phyloP scores from a whole-genome alignment of 2,113 vertebrate genomes.

The Corydoras sp. region DNA sequence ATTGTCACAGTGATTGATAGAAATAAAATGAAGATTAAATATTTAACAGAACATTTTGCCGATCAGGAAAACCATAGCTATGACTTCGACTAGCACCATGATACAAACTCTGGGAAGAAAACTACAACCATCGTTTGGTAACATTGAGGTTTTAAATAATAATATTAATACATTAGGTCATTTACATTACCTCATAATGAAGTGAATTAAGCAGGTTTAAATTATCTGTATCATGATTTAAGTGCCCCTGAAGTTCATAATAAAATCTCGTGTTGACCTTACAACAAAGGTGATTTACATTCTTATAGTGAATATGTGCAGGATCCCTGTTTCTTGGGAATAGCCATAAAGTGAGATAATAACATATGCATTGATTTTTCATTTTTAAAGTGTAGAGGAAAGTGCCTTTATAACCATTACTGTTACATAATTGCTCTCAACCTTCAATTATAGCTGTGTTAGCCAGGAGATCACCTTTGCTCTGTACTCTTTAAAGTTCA shows the following conservation, averaged over 20 bases:
- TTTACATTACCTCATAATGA: too few species aligned
- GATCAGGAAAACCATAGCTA: too few species aligned
- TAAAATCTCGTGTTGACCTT: slow-evolving; percentile 6
- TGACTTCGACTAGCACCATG: too few species aligned
- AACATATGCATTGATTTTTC: slow-evolving; percentile 31
- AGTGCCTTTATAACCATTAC: slow-evolving; percentile 44
- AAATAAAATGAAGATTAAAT: too few species aligned
- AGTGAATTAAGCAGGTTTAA: too few species aligned
- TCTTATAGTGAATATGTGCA: slow-evolving; percentile 2
- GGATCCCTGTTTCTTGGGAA: slow-evolving; percentile 18
- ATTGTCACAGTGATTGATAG: too few species aligned
- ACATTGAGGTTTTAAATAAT: too few species aligned
- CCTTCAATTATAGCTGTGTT: slow-evolving; percentile 21
- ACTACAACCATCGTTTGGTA: too few species aligned
- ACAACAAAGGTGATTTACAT: slow-evolving; percentile 10
- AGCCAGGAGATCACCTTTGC: slow-evolving; percentile 22
- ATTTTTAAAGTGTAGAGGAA: slow-evolving; percentile 25
- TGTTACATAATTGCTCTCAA: slow-evolving; percentile 18
- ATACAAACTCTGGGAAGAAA: too few species aligned
- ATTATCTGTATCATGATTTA: too few species aligned
- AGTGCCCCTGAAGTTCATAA: neutral
- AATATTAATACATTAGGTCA: too few species aligned
- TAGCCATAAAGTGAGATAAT: slow-evolving; percentile 14
- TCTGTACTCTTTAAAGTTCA: slow-evolving; percentile 24
- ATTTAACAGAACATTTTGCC: too few species aligned